Percentiles rank a stretch among this genome's conserved stretches.
phyloP scores from a whole-genome alignment of 2,888 invertebrate species.

The Stramonita haemastoma region DNA sequence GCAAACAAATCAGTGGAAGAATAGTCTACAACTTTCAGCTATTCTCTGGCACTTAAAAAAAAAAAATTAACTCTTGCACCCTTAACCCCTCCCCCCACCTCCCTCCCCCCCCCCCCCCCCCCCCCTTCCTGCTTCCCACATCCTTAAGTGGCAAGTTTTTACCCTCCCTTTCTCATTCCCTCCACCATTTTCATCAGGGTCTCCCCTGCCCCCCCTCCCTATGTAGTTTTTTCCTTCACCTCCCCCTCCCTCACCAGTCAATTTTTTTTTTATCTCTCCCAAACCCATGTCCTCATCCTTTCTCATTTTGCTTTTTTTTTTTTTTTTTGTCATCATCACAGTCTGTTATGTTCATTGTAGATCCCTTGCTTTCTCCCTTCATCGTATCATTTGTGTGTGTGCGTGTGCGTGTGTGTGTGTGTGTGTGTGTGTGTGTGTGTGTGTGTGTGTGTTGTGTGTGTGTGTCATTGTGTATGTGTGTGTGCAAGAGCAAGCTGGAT shows the following conservation, averaged over 20 bases:
- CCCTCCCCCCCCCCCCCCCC: not conserved
- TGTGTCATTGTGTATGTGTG: not conserved
- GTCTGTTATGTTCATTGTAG: not conserved
- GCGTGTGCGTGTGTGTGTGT: conserved; percentile 22
- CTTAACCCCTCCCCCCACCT: not conserved
- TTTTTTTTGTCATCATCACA: not conserved
- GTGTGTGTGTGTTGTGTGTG: conserved; percentile 28
- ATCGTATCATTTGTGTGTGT: conserved; percentile 5
- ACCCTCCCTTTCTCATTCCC: not conserved
- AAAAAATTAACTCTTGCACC: too few relatives aligned
- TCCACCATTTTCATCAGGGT: not conserved
- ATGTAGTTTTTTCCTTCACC: not conserved
- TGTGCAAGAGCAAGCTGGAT: not conserved
- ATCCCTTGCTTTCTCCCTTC: not conserved
- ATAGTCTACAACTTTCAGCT: too few relatives aligned
- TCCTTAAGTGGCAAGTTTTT: not conserved
- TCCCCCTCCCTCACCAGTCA: not conserved
- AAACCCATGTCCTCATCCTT: not conserved
- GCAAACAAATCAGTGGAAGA: too few relatives aligned
- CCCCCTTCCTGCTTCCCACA: not conserved
- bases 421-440: conserved; percentile 13
- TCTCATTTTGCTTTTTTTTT: not conserved
- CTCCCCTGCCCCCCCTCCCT: not conserved
- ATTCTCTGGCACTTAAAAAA: too few relatives aligned
- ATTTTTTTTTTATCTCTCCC: not conserved